A percentile compares a stretch with the other conserved stretches of the same genome.
These are phyloP conservation scores for Meles meles DNA, from an alignment of 2,113 vertebrate genomes.

Conservation along the genomic window DNA sequence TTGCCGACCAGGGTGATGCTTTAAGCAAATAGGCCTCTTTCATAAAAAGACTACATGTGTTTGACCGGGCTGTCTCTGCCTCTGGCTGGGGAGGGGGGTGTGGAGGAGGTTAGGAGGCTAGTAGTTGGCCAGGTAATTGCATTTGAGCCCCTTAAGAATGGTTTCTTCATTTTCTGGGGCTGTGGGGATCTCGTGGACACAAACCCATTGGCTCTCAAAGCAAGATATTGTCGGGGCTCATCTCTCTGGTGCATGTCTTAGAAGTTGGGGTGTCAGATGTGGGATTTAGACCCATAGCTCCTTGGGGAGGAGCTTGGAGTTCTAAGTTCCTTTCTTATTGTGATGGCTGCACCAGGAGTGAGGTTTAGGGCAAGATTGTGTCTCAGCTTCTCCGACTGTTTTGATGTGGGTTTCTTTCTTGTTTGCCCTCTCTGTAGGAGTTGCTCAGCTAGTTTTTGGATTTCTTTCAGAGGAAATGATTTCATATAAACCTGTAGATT, in stretches of 20 bases:
- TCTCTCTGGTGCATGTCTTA: neutral
- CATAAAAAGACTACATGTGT: neutral
- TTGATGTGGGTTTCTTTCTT: neutral
- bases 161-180: neutral
- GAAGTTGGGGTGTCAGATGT: neutral
- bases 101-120: neutral
- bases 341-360: neutral
- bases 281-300: neutral
- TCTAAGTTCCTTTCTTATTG: neutral
- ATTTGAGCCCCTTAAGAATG: neutral
- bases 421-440: neutral
- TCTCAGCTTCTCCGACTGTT: neutral
- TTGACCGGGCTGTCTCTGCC: neutral
- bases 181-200: neutral
- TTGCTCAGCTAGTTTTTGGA: neutral
- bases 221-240: neutral
- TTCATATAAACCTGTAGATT: neutral
- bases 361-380: neutral
- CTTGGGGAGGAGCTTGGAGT: neutral
- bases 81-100: neutral
- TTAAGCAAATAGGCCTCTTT: neutral
- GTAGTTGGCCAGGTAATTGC: neutral
- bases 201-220: neutral
- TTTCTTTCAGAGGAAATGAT: neutral
- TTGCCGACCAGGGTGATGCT: neutral